These are phyloP conservation scores for Galaxias olidus DNA, from an alignment of 2,797 vertebrate species.

Conservation along the genomic window DNA sequence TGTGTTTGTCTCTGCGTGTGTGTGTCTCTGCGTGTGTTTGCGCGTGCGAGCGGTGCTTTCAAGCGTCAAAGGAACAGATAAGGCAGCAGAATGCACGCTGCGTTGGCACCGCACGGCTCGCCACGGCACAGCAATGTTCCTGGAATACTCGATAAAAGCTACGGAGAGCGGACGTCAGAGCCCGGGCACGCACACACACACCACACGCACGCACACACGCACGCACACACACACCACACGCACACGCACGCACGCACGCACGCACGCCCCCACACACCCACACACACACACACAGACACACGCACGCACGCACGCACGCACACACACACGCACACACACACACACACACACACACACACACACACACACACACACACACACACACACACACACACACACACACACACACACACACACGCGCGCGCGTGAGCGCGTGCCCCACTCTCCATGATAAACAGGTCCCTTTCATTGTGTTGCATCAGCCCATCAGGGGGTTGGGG, in stretches of 20 bases:
- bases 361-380: slow-evolving; percentile 8
- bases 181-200: not conserved
- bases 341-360: slow-evolving; percentile 19
- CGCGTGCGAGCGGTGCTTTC: slow-evolving; percentile 29
- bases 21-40: slow-evolving; percentile 4
- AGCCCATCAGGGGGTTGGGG: slow-evolving; percentile 64
- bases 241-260: slow-evolving; percentile 30
- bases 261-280: slow-evolving; percentile 18
- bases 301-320: slow-evolving; percentile 1
- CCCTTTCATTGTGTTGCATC: slow-evolving; percentile 71
- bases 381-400: slow-evolving; percentile 4
- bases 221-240: slow-evolving; percentile 3
- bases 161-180: slow-evolving; percentile 9
- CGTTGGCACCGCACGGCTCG: slow-evolving; percentile 43
- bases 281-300: slow-evolving; percentile 8
- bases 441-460: slow-evolving; percentile 48
- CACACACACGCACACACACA: slow-evolving; percentile 31
- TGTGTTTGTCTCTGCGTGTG: not conserved
- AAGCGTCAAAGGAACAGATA: slow-evolving; percentile 29
- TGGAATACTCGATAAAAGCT: slow-evolving; percentile 35
- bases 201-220: slow-evolving; percentile 6
- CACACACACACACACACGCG: slow-evolving; percentile 31
- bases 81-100: slow-evolving; percentile 8
- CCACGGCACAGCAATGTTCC: slow-evolving; percentile 12
- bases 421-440: slow-evolving; percentile 45